Conservation (phyloP, 2,797 vertebrate genomes). For the Macrochelys suwanniensis region DNA sequence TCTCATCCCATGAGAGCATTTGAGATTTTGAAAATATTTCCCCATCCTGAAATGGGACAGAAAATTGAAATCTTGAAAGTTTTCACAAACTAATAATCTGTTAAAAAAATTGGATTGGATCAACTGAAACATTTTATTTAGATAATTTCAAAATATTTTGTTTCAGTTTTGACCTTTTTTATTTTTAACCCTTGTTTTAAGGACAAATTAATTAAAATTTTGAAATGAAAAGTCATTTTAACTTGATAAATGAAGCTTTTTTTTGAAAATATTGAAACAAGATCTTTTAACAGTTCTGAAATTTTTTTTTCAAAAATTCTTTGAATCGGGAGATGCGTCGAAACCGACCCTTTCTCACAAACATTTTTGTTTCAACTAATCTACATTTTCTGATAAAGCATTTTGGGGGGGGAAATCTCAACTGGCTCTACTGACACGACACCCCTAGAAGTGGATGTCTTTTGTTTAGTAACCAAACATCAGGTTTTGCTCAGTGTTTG, state of each 20-base stretch:
- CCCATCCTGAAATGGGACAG: not conserved
- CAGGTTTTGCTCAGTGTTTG: not conserved
- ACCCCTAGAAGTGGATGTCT: too few species aligned
- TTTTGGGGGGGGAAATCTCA: not conserved
- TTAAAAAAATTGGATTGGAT: too few species aligned
- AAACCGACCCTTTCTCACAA: not conserved
- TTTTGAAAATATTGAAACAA: not conserved
- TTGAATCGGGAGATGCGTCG: not conserved
- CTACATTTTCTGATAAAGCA: not conserved
- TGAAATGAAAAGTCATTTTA: not conserved
- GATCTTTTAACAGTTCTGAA: not conserved
- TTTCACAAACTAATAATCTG: not conserved
- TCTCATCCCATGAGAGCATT: not conserved
- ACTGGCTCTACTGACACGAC: not conserved
- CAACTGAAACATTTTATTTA: not conserved
- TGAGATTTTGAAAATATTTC: not conserved
- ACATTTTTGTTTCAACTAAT: not conserved
- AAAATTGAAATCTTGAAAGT: not conserved
- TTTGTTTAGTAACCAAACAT: too few species aligned
- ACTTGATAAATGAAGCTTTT: not conserved
- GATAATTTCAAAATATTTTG: not conserved
- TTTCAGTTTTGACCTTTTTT: not conserved
- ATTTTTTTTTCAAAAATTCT: not conserved
- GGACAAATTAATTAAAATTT: not conserved
- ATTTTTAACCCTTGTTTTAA: not conserved